phyloP scores from a whole-genome alignment of 2,797 vertebrate genomes.

The Odontamblyopus rebecca region DNA sequence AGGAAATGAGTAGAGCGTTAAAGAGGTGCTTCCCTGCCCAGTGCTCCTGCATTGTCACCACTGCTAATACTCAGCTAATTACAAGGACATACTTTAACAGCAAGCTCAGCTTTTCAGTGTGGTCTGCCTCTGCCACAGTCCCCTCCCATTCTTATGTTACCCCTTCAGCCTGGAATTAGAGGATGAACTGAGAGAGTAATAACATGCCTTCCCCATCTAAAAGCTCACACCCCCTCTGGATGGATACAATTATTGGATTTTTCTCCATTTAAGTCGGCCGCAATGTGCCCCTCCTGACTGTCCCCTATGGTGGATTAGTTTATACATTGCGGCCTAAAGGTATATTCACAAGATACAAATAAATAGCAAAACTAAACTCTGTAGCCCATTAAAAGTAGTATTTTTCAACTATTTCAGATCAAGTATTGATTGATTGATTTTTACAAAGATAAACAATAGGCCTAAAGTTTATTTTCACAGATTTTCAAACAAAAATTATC shows the following conservation, averaged over 20 bases:
- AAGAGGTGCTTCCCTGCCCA: constrained; percentile 70
- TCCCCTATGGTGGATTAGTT: constrained; percentile 59
- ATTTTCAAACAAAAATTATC: too few species aligned
- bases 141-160: constrained; percentile 71
- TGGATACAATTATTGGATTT: constrained; percentile 79
- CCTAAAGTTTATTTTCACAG: too few species aligned
- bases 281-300: constrained; percentile 51
- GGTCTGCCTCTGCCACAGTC: constrained; percentile 40
- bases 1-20: constrained; percentile 82
- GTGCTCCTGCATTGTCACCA: constrained; percentile 70
- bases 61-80: constrained; percentile 82
- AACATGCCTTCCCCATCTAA: constrained; percentile 62
- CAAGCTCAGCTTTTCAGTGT: constrained; percentile 66
- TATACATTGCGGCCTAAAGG: constrained; percentile 15
- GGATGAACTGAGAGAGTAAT: constrained; percentile 67
- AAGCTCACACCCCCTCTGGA: constrained; percentile 67
- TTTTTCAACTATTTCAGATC: not conserved
- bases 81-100: constrained; percentile 80
- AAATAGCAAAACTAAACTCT: not conserved
- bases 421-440: not conserved
- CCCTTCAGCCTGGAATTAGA: constrained; percentile 70
- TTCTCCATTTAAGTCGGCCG: constrained; percentile 72
- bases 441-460: too few species aligned
- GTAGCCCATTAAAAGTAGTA: not conserved
- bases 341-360: not conserved